Evolutionary conservation across 2,888 invertebrate species (phyloP), one percentile per base, ranked within the genome.

Genomic region (Cepaea hortensis): DNA sequence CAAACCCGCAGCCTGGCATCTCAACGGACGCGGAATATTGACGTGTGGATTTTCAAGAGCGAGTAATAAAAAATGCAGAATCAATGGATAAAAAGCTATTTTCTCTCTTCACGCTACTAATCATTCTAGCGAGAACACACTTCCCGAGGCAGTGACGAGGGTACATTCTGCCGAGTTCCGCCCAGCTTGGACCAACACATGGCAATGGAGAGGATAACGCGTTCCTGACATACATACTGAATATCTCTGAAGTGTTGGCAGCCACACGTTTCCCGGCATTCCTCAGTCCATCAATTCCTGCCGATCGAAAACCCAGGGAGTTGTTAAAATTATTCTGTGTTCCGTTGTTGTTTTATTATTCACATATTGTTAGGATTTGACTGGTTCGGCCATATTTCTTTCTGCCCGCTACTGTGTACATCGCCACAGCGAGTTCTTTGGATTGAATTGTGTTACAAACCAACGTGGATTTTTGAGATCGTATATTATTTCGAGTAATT

Each of bases 201-300:
- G 55, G 55, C 77, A 77, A 23, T 11, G 23, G 77, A 23, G n/a
- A 55, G 55, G 50, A 77, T 77, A 77, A 13, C 55, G n/a, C n/a
- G 77, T 11, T 77, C 3, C 61, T 77, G 13, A 77, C 76, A 55
- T 55, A 77, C 6, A 77, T 11, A 55, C 55, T 23, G 50, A 13
- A 20, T 20, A 76, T 20, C 50, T 20, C 20, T 18, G 3, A 46
- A 35, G 46, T 73, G 73, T 46, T 77, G 50, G n/a, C 77, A 61
- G 7, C 55, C 50, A n/a, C n/a, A 50, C 3, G n/a, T 77, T 55
- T 77, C 77, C 77, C 77, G 55, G 55, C 55, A 55, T 77, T 77
- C 77, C 77, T 1, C 15, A 20, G 61, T 77, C n/a, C 55, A 55
- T 55, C 55, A 55, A 55, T 55, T 9, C 55, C 7, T 55, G 11